Base-by-base conservation (phyloP, 2,888 invertebrate genomes). In the Calliopum simillimum region DNA sequence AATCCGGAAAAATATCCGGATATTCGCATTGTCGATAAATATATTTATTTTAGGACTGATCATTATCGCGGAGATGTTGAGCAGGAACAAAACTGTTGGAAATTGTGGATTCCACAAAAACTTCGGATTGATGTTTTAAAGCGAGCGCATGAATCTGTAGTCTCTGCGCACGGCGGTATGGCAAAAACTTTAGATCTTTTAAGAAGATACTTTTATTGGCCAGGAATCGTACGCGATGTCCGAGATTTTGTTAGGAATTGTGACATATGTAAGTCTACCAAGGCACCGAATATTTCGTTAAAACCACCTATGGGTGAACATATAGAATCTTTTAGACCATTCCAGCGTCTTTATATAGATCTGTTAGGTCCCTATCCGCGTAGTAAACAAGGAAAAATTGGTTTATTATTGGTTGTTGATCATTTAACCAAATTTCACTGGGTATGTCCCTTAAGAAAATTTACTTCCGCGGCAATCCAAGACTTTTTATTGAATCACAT, bases 1-100 rank as follows among this genome's bases (percentile, higher is more conserved):
- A 58, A 58, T 58, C 5, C 14, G 14, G 13, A 25, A 33, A 58
- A 33, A 8, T 58, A 58, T 12, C 53, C 53, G 23, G 53, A 53
- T 53, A 19, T 53, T 21, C 19, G 23, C 6, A 19, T 33, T 13
- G 41, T 25, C 13, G 58, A 14, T 14, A 25, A 58, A 4, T 58
- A 13, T 23, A 6, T 58, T 13, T 33, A 25, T n/a, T 58, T 58
- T 11, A 23, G 58, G 16, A 58, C 14, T 11, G 58, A 58, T n/a
- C 58, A 58, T 33, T 25, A 25, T 33, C 46, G 44, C 12, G 70
- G 68, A 12, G 33, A 47, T 46, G 16, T 46, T 25, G 64, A 25
- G 5, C 19, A 43, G 14, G 70, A 67, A 13, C 4, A 21, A 2
- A 51, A 14, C 23, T 23, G 21, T 55, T 16, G 55, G 55, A 21